A percentile compares a stretch with the other conserved stretches of the same genome.
Conservation (phyloP, 1,140 invertebrate genomes). For the Drosophila kikkawai region DNA sequence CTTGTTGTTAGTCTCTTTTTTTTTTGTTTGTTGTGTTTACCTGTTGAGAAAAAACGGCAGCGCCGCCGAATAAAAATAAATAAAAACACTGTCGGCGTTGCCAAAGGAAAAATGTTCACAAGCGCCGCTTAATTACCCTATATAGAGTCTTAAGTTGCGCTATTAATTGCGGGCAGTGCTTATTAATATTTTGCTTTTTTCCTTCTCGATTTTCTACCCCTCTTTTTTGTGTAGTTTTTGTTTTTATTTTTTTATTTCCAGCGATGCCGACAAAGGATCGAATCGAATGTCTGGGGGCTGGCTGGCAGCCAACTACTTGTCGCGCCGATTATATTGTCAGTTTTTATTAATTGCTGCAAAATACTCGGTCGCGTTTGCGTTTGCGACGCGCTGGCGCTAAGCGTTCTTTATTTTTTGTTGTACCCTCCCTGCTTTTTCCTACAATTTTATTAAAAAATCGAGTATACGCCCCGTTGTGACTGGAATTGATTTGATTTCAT, state of each 20-base stretch:
- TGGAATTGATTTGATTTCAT: constrained; percentile 73
- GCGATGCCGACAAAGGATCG: constrained; percentile 71
- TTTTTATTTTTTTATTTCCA: constrained; percentile 40
- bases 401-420: constrained; percentile 41
- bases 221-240: constrained; percentile 1
- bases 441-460: constrained; percentile 61
- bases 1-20: constrained; percentile 61
- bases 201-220: constrained; percentile 21
- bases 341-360: constrained; percentile 84
- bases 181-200: constrained; percentile 80
- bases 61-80: constrained; percentile 33
- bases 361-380: constrained; percentile 55
- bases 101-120: constrained; percentile 82
- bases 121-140: constrained; percentile 83
- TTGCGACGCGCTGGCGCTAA: constrained; percentile 66
- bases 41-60: constrained; percentile 64
- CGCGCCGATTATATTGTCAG: constrained; percentile 82
- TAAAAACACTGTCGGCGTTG: constrained; percentile 58
- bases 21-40: constrained; percentile 57
- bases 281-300: constrained; percentile 66
- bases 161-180: constrained; percentile 83
- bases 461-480: constrained; percentile 76
- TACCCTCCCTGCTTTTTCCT: background rate
- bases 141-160: constrained; percentile 83
- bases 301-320: constrained; percentile 82